These are phyloP conservation scores for Stegophylla sp. DNA, from an alignment of 2,888 invertebrate species.

Conservation along the genomic window DNA sequence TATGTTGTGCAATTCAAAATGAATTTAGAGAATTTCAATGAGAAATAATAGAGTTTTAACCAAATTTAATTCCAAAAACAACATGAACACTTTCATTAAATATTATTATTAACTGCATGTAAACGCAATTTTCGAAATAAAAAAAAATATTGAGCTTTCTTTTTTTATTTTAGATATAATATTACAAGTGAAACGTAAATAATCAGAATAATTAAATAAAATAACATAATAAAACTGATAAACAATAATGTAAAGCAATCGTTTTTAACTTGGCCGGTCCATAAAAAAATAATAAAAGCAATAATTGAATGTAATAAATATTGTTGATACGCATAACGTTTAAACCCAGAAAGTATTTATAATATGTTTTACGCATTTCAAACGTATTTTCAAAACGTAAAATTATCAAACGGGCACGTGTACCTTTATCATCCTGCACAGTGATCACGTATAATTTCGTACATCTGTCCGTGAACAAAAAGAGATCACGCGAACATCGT, in stretches of 20 bases:
- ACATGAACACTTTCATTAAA: background rate
- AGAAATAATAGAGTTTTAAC: background rate
- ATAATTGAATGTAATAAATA: background rate
- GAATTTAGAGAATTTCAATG: conserved; percentile 3
- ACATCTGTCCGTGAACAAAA: conserved; percentile 33
- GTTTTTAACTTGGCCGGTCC: background rate
- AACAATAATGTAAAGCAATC: background rate
- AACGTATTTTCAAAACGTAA: background rate
- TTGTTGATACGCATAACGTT: background rate
- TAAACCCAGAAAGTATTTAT: background rate
- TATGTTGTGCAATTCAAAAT: conserved; percentile 6
- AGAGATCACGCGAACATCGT: conserved; percentile 1
- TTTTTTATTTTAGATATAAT: background rate
- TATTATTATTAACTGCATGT: no score
- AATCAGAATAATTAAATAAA: background rate
- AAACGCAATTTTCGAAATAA: background rate
- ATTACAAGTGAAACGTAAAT: background rate
- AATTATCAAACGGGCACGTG: conserved; percentile 20
- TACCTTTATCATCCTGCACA: background rate
- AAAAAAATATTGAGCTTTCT: background rate
- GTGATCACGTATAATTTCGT: background rate
- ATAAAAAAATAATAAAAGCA: background rate
- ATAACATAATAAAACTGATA: background rate
- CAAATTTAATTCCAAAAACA: no score
- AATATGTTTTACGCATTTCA: background rate